Base-by-base conservation (phyloP, 2,113 vertebrate species). In the Eolophus roseicapilla region DNA sequence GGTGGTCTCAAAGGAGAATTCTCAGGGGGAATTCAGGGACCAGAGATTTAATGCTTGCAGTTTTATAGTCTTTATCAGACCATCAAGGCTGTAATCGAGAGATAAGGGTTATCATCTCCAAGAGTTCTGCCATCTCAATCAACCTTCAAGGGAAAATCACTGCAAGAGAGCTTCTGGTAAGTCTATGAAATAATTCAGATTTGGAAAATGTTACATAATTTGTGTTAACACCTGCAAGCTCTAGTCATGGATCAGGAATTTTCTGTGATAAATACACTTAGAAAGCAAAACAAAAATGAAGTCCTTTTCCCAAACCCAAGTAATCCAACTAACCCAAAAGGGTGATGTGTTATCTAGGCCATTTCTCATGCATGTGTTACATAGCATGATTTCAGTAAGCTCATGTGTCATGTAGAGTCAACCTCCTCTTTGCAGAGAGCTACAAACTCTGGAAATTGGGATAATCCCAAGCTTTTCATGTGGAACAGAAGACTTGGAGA, bases 1-100 rank as follows among this genome's bases (percentile, higher is more conserved):
- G 86, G 55, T 96, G 87, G 96, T 88, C 90, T 94, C 80, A 88
- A 74, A 78, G 65, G 27, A 90, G 86, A 91, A 82, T 62, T 80
- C 90, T 93, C 57, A 70, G 82, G 88, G 94, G 93, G 82, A 93
- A 84, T 83, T 93, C 93, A 90, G 64, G 86, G 73, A 95, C 13
- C 18, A 88, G 82, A 83, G 76, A 39, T 43, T 86, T 78, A 80
- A 92, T 96, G 76, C 73, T 41, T 96, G 64, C 47, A 67, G 29
- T 77, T 95, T 88, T 80, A 47, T 29, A 59, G 41, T 81, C 69
- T 90, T 95, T 95, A 95, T 96, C 94, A 94, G 67, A 74, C n/a
- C 73, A 95, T 92, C 90, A 81, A n/a, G 82, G 39, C 73, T 92
- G 43, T 64, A 82, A 86, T 82, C 2, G 0, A 75, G 92, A 88